phyloP scores from a whole-genome alignment of 2,888 invertebrate genomes.

The Buathra laborator region DNA sequence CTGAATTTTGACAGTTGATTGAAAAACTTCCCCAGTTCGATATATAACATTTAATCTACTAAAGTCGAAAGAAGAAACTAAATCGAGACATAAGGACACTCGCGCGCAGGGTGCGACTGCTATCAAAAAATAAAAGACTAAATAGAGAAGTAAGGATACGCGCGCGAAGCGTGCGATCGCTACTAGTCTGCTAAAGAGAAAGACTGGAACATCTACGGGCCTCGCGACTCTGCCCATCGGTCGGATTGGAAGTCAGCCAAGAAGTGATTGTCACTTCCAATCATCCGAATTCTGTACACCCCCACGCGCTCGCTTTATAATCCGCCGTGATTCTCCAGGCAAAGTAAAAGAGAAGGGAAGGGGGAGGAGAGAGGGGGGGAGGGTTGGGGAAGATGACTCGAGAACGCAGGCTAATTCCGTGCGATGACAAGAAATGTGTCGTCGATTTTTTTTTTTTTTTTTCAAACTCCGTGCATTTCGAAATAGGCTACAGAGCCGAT shows the following conservation, averaged over 20 bases:
- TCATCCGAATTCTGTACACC: constrained; percentile 45
- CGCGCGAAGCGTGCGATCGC: too few species aligned
- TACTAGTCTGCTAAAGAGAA: too few species aligned
- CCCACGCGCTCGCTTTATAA: constrained; percentile 16
- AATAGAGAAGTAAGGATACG: too few species aligned
- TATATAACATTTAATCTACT: too few species aligned
- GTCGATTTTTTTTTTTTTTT: neutral
- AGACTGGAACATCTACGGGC: constrained; percentile 12
- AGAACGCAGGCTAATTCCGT: constrained; percentile 46
- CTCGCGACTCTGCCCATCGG: constrained; percentile 26
- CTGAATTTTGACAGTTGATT: too few species aligned
- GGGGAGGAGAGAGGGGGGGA: too few species aligned
- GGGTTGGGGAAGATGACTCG: constrained; percentile 29
- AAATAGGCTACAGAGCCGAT: constrained; percentile 12
- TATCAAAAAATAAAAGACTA: too few species aligned
- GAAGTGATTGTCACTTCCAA: constrained; percentile 57
- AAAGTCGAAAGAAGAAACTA: too few species aligned
- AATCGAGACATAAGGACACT: too few species aligned
- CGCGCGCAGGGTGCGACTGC: too few species aligned
- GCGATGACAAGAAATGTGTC: constrained; percentile 24
- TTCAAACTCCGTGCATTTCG: neutral
- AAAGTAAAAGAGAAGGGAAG: neutral
- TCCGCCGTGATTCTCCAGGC: constrained; percentile 13
- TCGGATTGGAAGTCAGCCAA: constrained; percentile 61
- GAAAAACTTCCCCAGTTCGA: too few species aligned